Conservation (phyloP, 2,797 vertebrate genomes). For the Megalops cyprinoides region DNA sequence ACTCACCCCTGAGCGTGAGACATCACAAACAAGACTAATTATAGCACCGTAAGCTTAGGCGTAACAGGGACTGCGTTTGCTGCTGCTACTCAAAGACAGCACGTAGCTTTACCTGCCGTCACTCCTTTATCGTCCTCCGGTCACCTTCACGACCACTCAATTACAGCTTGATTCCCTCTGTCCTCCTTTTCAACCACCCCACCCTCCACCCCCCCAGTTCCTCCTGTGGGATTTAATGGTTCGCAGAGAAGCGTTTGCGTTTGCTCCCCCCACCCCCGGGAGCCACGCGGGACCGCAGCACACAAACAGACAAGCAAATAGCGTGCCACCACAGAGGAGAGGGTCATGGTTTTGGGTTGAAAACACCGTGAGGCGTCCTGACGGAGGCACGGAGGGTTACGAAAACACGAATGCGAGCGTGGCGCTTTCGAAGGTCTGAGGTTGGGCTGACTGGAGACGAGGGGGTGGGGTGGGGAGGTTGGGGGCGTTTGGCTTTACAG, state of each 20-base stretch:
- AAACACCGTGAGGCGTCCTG: conserved; percentile 7
- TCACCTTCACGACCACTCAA: conserved; percentile 35
- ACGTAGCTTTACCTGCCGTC: conserved; percentile 38
- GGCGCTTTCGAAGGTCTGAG: neutral
- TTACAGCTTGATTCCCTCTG: conserved; percentile 47
- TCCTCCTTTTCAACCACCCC: conserved; percentile 38
- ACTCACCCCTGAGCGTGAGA: neutral
- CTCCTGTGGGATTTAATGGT: conserved; percentile 10
- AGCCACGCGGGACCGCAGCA: neutral
- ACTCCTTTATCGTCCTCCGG: conserved; percentile 29
- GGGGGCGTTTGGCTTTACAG: neutral
- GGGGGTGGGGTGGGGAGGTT: neutral
- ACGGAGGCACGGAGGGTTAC: neutral
- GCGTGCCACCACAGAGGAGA: conserved; percentile 35
- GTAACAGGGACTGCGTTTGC: conserved; percentile 36
- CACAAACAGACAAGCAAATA: conserved; percentile 59
- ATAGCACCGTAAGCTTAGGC: conserved; percentile 1
- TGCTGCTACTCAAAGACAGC: conserved; percentile 41
- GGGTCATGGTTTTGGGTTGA: conserved; percentile 30
- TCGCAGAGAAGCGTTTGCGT: neutral
- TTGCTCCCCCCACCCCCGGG: neutral
- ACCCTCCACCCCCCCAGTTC: neutral
- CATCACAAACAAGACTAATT: neutral
- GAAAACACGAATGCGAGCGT: neutral
- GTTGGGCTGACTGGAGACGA: neutral